Percentiles rank a stretch among this genome's conserved stretches.
Evolutionary conservation across 2,888 invertebrate genomes (phyloP).

Genomic region (Pseudolycoriella hygida): DNA sequence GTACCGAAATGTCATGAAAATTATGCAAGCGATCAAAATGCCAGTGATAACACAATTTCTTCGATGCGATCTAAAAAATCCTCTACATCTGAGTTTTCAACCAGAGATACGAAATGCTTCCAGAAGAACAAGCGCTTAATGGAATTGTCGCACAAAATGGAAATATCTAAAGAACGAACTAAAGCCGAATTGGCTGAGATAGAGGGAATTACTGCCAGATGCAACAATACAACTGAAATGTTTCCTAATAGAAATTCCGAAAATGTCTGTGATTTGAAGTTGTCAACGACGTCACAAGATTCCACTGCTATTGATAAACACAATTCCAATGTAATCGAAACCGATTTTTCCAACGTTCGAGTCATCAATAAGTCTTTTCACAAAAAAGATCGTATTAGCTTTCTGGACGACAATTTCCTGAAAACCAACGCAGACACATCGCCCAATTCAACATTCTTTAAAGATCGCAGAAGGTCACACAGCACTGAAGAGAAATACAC

Average conservation of each 20-base stretch:
- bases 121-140: slow-evolving; percentile 15
- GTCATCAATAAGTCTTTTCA: slow-evolving; percentile 6
- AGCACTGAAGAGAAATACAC: slow-evolving; percentile 2
- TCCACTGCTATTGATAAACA: not conserved
- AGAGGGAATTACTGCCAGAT: slow-evolving; percentile 24
- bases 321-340: too few species aligned
- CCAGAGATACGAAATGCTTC: slow-evolving; percentile 13
- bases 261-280: not conserved
- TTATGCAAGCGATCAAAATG: too few species aligned
- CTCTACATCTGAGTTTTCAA: not conserved
- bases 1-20: too few species aligned
- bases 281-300: not conserved
- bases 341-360: not conserved
- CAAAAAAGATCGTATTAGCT: slow-evolving; percentile 10
- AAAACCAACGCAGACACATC: not conserved
- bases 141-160: slow-evolving; percentile 20
- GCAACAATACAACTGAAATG: slow-evolving; percentile 4
- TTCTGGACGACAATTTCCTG: slow-evolving; percentile 5
- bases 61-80: too few species aligned
- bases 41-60: too few species aligned
- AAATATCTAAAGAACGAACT: slow-evolving; percentile 17
- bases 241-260: not conserved
- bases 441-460: slow-evolving; percentile 7
- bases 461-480: not conserved
- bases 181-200: slow-evolving; percentile 26